Evolutionary conservation across 2,888 invertebrate species (phyloP).

Genomic region (Endomychus coccineus): DNA sequence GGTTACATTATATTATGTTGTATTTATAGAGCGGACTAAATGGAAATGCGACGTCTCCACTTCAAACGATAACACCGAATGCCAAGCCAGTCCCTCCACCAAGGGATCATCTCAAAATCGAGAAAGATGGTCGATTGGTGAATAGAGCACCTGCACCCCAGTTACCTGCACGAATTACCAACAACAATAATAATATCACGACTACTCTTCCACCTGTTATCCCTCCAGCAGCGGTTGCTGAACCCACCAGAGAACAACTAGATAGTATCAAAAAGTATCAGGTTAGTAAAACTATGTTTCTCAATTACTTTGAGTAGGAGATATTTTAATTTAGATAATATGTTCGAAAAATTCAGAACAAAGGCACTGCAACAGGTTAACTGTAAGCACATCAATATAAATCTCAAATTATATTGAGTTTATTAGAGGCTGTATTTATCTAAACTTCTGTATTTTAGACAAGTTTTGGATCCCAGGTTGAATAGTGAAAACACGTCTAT

Average conservation of each 20-base stretch:
- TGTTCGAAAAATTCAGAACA: too few relatives aligned
- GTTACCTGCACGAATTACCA: conserved; percentile 56
- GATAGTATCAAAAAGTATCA: conserved; percentile 90
- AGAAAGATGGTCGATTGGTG: conserved; percentile 53
- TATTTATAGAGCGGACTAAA: conserved; percentile 36
- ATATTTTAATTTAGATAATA: too few relatives aligned
- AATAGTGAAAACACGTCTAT: too few relatives aligned
- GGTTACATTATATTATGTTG: too few relatives aligned
- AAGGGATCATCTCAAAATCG: conserved; percentile 57
- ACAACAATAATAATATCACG: conserved; percentile 45
- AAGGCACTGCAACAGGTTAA: too few relatives aligned
- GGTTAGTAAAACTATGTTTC: conserved; percentile 59
- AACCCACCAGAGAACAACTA: conserved; percentile 79
- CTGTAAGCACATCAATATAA: too few relatives aligned
- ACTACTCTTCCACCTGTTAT: conserved; percentile 20
- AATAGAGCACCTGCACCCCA: conserved; percentile 62
- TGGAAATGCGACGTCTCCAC: conserved; percentile 38
- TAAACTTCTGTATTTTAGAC: too few relatives aligned
- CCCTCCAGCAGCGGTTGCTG: conserved; percentile 40
- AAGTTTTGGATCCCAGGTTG: too few relatives aligned
- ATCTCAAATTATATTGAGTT: too few relatives aligned
- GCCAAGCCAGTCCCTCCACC: conserved; percentile 54
- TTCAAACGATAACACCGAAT: conserved; percentile 44
- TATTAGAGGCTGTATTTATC: too few relatives aligned
- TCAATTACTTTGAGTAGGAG: too few relatives aligned